Conservation (phyloP, 2,113 vertebrate genomes). For the Muntiacus muntjak region DNA sequence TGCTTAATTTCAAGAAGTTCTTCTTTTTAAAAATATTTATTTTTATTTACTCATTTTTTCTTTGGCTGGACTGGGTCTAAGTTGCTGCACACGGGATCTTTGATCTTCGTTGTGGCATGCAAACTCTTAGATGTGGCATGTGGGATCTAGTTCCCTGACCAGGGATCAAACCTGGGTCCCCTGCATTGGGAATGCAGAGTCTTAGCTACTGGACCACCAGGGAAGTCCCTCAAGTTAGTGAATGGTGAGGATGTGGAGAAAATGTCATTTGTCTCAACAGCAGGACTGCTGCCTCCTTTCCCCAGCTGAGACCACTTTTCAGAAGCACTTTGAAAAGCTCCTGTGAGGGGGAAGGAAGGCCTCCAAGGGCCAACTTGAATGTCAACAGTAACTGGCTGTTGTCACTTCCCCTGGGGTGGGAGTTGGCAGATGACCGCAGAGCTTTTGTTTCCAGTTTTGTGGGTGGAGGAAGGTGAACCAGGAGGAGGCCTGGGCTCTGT, state of each 20-base stretch:
- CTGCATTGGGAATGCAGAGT: neutral
- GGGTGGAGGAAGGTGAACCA: rapidly evolving
- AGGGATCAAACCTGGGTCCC: neutral
- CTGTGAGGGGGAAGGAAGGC: neutral
- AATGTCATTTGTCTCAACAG: neutral
- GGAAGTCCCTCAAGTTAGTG: neutral
- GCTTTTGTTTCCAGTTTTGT: neutral
- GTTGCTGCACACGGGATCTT: rapidly evolving
- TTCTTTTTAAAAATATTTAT: neutral
- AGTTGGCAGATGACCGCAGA: neutral
- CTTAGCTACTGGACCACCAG: neutral
- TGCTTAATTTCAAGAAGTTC: neutral
- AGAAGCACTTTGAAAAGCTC: neutral
- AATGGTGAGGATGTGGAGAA: neutral
- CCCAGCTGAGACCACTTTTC: neutral
- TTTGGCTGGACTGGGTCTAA: neutral
- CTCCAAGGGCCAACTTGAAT: neutral
- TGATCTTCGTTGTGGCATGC: neutral
- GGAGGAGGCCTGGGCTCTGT: neutral
- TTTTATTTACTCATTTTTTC: neutral
- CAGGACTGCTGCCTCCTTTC: neutral
- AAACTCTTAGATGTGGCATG: neutral
- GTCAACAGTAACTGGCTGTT: neutral
- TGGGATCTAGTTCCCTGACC: neutral
- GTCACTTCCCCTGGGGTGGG: neutral